Base-by-base conservation (phyloP, 2,888 invertebrate genomes). In the Spisula subtruncata region DNA sequence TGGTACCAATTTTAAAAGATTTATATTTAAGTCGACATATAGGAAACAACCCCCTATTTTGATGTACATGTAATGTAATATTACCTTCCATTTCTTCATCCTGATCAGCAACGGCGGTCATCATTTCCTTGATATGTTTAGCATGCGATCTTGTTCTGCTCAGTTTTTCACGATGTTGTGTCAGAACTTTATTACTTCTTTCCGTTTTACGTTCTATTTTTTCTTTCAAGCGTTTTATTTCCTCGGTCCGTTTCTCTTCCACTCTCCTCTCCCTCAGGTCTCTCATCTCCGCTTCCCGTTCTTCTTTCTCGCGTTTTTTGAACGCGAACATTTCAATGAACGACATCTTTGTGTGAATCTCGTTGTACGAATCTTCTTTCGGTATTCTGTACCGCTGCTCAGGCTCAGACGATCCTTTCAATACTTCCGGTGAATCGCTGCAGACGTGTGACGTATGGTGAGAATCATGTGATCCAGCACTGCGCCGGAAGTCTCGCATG, bases 321-420 rank as follows among this genome's bases (percentile, higher is more conserved):
- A 87, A 83, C 35, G 66, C 29, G 32, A 85, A 89, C 5, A 88
- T 82, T 80, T 91, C 89, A 12, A 84, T 32, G 54, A 91, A 91
- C 1, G 89, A 56, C 82, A 1, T n/a, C 8, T 32, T 66, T 0
- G 4, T 60, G 46, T 16, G 25, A 51, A 75, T 12, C 0, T 75
- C 35, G 29, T 35, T 25, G 35, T 20, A 14, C 32, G 29, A 18
- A 25, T 75, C 32, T 1, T 16, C 29, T 32, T 35, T 32, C 10
- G 75, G 5, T 12, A 25, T 14, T 29, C 29, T 25, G 25, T 10
- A 25, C 10, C 8, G 0, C 0, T 29, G 71, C 71, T 25, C 71
- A 71, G 25, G 25, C 0, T 14, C 25, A 25, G 25, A 5, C 25
- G 5, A n/a, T 20, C 18, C 56, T 56, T 25, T 66, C 6, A 12